These are phyloP conservation scores for Orthonychiurus folsomi DNA, from an alignment of 2,888 invertebrate species.

Conservation along the genomic window DNA sequence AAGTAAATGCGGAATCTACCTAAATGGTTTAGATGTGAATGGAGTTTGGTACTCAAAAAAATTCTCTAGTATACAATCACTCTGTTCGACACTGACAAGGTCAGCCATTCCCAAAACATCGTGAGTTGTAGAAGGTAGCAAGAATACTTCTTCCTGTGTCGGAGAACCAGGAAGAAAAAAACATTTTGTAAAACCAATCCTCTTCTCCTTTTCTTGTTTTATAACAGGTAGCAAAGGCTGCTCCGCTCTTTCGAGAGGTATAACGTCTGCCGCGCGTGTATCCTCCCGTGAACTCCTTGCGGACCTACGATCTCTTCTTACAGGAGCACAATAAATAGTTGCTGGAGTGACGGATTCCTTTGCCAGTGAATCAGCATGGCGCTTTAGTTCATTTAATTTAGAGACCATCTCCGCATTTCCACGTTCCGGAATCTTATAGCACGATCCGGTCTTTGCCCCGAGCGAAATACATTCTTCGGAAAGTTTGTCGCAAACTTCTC, in stretches of 20 bases:
- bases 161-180: no score
- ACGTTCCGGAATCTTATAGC: background rate
- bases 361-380: background rate
- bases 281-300: background rate
- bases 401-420: background rate
- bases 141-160: no score
- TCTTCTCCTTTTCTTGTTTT: no score
- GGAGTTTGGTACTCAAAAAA: slow-evolving; percentile 4
- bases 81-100: no score
- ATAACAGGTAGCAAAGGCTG: no score
- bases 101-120: no score
- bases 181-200: no score
- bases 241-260: no score
- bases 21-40: background rate
- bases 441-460: background rate
- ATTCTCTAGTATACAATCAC: no score
- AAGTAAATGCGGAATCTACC: background rate
- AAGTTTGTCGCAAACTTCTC: background rate
- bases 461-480: background rate
- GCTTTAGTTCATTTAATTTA: background rate
- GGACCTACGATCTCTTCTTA: background rate
- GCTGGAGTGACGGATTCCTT: background rate
- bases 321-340: background rate
- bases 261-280: background rate
- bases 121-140: no score